Conservation (phyloP, 2,797 vertebrate genomes). For the Hylomyscus alleni region DNA sequence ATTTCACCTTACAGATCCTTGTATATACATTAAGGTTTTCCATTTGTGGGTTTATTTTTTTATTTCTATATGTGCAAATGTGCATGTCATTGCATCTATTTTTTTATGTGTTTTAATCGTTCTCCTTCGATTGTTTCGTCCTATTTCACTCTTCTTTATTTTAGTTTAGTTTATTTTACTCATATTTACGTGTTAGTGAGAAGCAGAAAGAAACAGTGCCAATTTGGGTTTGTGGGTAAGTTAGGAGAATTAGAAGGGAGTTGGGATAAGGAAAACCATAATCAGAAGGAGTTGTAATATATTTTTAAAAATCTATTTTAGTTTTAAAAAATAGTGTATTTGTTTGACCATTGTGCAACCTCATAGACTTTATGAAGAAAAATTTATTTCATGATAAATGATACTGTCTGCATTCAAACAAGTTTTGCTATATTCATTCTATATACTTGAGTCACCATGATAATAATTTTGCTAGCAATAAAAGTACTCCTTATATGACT, state of each 20-base stretch:
- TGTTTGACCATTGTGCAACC: not conserved
- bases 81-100: not conserved
- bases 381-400: not conserved
- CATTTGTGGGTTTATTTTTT: not conserved
- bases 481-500: constrained; percentile 31
- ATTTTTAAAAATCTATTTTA: not conserved
- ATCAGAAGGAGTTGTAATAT: not conserved
- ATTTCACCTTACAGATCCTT: not conserved
- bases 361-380: not conserved
- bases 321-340: not conserved
- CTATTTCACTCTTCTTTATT: not conserved
- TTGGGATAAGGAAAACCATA: not conserved
- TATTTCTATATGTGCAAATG: not conserved
- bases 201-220: not conserved
- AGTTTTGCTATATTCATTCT: not conserved
- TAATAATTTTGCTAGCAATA: constrained; percentile 24
- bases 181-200: not conserved
- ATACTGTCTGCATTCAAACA: not conserved
- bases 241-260: not conserved
- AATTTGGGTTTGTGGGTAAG: not conserved
- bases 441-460: not conserved
- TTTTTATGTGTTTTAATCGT: not conserved
- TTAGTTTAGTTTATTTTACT: not conserved
- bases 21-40: not conserved
- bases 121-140: not conserved